Percentiles rank a stretch among this genome's conserved stretches.
phyloP scores from a whole-genome alignment of 2,888 invertebrate genomes.

The Acrobeloides nanus region DNA sequence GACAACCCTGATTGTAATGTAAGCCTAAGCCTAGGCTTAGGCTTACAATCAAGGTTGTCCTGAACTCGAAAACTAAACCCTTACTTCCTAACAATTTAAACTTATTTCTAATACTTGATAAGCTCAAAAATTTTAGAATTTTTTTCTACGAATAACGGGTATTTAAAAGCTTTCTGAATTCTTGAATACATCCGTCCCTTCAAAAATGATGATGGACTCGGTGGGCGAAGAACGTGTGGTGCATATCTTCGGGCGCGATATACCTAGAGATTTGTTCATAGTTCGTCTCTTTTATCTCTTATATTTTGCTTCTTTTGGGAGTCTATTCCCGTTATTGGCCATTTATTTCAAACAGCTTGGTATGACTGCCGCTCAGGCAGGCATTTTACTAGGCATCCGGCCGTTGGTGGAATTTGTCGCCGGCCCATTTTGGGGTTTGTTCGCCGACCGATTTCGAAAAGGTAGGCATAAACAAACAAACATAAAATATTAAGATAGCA shows the following conservation, averaged over 20 bases:
- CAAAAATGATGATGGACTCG: conserved; percentile 27
- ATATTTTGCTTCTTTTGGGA: conserved; percentile 97
- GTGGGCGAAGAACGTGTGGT: conserved; percentile 37
- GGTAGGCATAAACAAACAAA: too few relatives aligned
- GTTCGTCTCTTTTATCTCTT: conserved; percentile 98
- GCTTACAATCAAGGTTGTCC: too few relatives aligned
- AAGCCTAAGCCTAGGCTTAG: too few relatives aligned
- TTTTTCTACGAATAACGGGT: too few relatives aligned
- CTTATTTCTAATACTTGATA: too few relatives aligned
- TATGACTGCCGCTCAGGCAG: conserved; percentile 66
- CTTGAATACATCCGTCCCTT: not conserved
- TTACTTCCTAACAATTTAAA: too few relatives aligned
- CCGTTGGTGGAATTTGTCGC: conserved; percentile 94
- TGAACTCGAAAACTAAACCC: too few relatives aligned
- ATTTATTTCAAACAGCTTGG: conserved; percentile 99
- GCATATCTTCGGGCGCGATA: conserved; percentile 36
- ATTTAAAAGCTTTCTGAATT: too few relatives aligned
- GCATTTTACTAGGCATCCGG: conserved; percentile 72
- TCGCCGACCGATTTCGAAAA: conserved; percentile 70
- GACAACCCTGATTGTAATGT: too few relatives aligned
- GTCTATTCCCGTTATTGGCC: conserved; percentile 92
- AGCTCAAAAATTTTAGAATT: too few relatives aligned
- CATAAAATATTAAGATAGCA: too few relatives aligned
- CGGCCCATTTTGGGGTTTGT: conserved; percentile 93
- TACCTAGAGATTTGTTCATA: conserved; percentile 82